Conservation (phyloP, 2,113 vertebrate species). For the Lichenostomus cassidix region DNA sequence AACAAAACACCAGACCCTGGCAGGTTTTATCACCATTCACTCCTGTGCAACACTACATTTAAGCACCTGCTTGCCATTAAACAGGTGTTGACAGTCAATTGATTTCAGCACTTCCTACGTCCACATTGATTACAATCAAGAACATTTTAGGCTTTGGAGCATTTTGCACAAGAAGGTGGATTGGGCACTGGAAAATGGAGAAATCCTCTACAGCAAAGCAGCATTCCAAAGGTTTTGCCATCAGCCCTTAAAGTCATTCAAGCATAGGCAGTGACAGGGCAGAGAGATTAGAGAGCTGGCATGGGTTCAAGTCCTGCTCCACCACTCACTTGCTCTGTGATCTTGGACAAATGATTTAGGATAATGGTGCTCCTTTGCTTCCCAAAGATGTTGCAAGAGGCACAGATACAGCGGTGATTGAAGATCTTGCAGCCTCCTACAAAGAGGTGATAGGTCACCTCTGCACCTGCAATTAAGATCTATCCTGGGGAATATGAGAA, state of each 20-base stretch:
- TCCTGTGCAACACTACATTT: neutral
- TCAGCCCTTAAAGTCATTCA: neutral
- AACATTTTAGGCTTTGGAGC: neutral
- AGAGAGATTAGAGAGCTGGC: neutral
- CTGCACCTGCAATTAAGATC: neutral
- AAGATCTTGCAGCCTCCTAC: neutral
- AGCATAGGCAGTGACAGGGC: neutral
- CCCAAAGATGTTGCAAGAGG: neutral
- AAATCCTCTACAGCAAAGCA: neutral
- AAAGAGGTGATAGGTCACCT: neutral
- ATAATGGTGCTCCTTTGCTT: neutral
- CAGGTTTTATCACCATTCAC: neutral
- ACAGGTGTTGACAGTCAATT: neutral
- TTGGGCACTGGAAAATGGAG: neutral
- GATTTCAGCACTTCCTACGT: neutral
- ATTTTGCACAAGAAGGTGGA: neutral
- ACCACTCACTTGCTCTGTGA: neutral
- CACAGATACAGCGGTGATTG: neutral
- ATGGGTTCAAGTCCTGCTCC: neutral
- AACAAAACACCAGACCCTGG: neutral
- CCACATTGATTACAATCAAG: neutral
- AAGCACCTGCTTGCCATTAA: neutral
- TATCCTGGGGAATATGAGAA: neutral
- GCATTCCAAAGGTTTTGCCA: neutral
- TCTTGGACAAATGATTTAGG: neutral